A percentile compares a stretch with the other conserved stretches of the same genome.
Evolutionary conservation across 2,888 invertebrate species (phyloP).

Genomic region (Nebria salina): DNA sequence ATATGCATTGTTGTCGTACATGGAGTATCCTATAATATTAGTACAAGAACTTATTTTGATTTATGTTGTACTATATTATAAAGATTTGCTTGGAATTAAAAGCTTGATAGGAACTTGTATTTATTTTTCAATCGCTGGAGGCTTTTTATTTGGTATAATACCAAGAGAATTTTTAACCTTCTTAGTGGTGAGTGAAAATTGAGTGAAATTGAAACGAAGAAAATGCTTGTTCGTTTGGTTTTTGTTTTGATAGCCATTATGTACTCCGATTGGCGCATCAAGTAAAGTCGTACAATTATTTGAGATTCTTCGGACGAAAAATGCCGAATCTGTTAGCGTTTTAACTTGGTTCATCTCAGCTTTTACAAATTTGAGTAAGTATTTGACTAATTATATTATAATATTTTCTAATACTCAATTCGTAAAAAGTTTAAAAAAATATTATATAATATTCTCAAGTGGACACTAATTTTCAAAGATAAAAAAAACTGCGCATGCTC

Average conservation of each 20-base stretch:
- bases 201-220: background rate
- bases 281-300: conserved; percentile 83
- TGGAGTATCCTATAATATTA: conserved; percentile 86
- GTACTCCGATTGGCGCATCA: conserved; percentile 83
- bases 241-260: conserved; percentile 70
- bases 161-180: conserved; percentile 67
- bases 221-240: background rate
- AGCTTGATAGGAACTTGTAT: conserved; percentile 59
- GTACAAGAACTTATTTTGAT: conserved; percentile 79
- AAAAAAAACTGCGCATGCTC: conserved; percentile 9
- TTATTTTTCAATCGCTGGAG: conserved; percentile 62
- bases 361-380: conserved; percentile 82
- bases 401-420: conserved; percentile 11
- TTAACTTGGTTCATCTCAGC: conserved; percentile 85
- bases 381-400: conserved; percentile 10
- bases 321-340: conserved; percentile 80
- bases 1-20: conserved; percentile 79
- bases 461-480: conserved; percentile 3
- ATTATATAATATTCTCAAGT: background rate
- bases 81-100: conserved; percentile 65
- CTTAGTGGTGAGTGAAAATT: conserved; percentile 69
- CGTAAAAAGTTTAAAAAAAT: background rate
- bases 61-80: conserved; percentile 76
- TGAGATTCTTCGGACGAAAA: conserved; percentile 75
- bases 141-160: conserved; percentile 63